Conservation (phyloP, 2,113 vertebrate species). For the Pica pica region DNA sequence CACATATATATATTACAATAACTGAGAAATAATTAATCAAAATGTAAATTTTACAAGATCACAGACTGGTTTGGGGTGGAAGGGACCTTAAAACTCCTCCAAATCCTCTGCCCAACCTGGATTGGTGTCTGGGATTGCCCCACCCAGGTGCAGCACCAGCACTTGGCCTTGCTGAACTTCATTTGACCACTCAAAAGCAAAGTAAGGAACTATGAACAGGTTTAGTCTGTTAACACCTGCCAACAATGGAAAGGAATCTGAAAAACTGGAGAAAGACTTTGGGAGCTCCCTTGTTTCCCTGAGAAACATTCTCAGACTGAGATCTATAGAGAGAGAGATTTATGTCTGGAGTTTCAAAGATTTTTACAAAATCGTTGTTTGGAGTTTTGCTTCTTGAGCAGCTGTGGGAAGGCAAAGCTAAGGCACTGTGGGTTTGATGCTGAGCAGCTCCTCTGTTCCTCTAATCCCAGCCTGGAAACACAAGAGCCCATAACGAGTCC, state of each 20-base stretch:
- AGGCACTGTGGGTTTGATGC: not conserved
- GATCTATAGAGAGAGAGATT: not conserved
- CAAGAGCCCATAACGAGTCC: accelerated
- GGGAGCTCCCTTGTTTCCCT: not conserved
- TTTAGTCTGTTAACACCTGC: not conserved
- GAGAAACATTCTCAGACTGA: not conserved
- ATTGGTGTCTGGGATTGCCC: not conserved
- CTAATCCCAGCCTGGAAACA: not conserved
- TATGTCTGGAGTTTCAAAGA: not conserved
- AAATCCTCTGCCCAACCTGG: not conserved
- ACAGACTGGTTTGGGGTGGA: too few species aligned
- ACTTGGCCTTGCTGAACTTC: not conserved
- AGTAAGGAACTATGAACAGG: not conserved
- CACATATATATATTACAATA: not conserved
- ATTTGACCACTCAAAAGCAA: not conserved
- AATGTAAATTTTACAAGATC: not conserved
- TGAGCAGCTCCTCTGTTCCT: not conserved
- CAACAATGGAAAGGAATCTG: not conserved
- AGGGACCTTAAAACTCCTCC: not conserved
- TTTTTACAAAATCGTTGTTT: not conserved
- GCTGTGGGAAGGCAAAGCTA: not conserved
- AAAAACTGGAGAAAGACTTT: not conserved
- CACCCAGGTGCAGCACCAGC: too few species aligned
- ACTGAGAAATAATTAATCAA: not conserved
- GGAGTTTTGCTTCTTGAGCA: not conserved